Evolutionary conservation across 2,797 vertebrate genomes (phyloP).

Genomic region (Sebastes steindachneri): DNA sequence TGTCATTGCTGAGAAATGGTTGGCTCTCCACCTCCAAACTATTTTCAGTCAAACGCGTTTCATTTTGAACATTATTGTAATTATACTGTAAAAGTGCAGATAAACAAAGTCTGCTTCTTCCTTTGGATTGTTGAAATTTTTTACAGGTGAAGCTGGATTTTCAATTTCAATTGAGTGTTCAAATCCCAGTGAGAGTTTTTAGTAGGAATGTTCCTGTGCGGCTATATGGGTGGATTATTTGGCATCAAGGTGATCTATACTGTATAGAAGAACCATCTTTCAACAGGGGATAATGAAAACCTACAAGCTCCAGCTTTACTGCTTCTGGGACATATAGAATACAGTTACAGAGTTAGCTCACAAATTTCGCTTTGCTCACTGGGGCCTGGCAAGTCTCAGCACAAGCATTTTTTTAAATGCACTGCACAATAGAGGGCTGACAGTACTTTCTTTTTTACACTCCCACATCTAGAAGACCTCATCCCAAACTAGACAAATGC

Average conservation of each 20-base stretch:
- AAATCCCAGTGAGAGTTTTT: background rate
- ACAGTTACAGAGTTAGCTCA: background rate
- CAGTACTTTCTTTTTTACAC: background rate
- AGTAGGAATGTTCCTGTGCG: background rate
- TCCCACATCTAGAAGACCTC: slow-evolving; percentile 10
- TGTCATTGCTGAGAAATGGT: slow-evolving; percentile 60
- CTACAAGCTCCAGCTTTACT: background rate
- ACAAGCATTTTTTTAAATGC: background rate
- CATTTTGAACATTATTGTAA: background rate
- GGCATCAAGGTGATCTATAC: background rate
- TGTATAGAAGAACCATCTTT: background rate
- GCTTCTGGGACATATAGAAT: background rate
- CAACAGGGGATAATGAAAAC: background rate
- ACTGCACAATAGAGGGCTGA: background rate
- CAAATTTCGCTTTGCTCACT: background rate
- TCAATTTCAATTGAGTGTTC: background rate
- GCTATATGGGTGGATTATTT: background rate
- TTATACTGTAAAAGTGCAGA: background rate
- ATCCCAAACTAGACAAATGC: background rate
- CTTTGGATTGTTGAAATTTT: background rate
- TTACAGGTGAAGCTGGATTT: background rate
- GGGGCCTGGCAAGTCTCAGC: background rate
- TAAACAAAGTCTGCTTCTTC: slow-evolving; percentile 15
- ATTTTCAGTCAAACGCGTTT: slow-evolving; percentile 32
- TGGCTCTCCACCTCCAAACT: slow-evolving; percentile 44